phyloP scores from a whole-genome alignment of 2,888 invertebrate genomes.

The Clunio marinus region DNA sequence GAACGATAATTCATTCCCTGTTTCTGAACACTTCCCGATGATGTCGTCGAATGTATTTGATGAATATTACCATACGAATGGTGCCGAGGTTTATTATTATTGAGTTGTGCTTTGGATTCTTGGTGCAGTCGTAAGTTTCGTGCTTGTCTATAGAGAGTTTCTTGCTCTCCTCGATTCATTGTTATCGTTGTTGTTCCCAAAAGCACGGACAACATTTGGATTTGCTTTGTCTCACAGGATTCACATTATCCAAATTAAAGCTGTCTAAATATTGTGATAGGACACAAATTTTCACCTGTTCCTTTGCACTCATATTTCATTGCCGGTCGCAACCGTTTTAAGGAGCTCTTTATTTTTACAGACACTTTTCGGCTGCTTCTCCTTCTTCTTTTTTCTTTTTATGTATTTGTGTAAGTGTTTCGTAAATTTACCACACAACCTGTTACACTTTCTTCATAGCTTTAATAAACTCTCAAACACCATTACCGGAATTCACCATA shows the following conservation, averaged over 20 bases:
- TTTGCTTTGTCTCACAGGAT: neutral
- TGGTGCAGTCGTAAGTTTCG: slow-evolving; percentile 52
- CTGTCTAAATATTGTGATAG: slow-evolving; percentile 12
- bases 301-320: slow-evolving; percentile 36
- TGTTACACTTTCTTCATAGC: neutral
- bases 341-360: neutral
- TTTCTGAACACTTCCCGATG: neutral
- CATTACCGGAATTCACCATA: too few species aligned
- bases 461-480: neutral
- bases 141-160: slow-evolving; percentile 59
- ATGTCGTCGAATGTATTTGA: slow-evolving; percentile 43
- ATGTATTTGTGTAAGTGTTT: too few species aligned
- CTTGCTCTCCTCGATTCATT: slow-evolving; percentile 63
- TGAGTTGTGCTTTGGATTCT: slow-evolving; percentile 46
- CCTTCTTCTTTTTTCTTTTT: too few species aligned
- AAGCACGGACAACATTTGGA: slow-evolving; percentile 52
- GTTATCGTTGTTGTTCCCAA: slow-evolving; percentile 51
- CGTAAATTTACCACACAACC: too few species aligned
- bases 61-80: slow-evolving; percentile 46
- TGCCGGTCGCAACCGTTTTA: neutral
- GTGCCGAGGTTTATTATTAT: slow-evolving; percentile 41
- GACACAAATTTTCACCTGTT: slow-evolving; percentile 35
- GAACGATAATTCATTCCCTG: slow-evolving; percentile 42
- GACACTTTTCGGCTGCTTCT: too few species aligned
- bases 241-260: slow-evolving; percentile 19